These are phyloP conservation scores for Antigone vipio DNA, from an alignment of 2,113 vertebrate species.

Conservation along the genomic window DNA sequence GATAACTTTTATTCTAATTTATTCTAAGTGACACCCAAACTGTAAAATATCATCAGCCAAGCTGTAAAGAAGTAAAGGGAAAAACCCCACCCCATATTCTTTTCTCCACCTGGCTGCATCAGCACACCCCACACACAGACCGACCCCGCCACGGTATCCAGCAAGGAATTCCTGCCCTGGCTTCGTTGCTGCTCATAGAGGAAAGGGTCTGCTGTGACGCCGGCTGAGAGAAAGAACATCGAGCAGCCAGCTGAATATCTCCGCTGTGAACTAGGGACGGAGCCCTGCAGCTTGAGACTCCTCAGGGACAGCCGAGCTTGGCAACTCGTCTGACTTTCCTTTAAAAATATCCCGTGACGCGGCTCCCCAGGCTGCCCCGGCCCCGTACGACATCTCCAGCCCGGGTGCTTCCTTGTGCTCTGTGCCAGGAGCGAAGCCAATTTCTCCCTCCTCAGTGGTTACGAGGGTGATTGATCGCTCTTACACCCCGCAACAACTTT, in stretches of 20 bases:
- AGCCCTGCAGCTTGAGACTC: neutral
- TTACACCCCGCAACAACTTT: rapidly evolving
- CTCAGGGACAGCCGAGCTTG: neutral
- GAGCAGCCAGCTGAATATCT: neutral
- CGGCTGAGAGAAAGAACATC: neutral
- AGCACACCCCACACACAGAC: neutral
- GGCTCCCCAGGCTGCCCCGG: neutral
- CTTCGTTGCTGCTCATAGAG: rapidly evolving
- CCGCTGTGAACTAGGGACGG: neutral
- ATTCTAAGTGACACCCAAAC: rapidly evolving
- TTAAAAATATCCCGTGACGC: rapidly evolving
- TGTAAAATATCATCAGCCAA: neutral
- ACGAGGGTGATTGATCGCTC: rapidly evolving
- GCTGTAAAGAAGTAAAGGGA: neutral
- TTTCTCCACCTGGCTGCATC: neutral
- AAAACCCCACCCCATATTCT: no score
- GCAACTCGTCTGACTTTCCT: neutral
- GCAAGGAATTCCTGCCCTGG: neutral
- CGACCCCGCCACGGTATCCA: neutral
- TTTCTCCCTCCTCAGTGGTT: rapidly evolving
- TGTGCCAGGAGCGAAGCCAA: neutral
- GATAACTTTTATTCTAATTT: no score
- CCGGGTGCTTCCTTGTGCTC: rapidly evolving
- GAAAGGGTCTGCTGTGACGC: neutral
- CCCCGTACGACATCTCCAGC: neutral